Conservation (phyloP, 2,888 invertebrate genomes). For the Elegia similella region DNA sequence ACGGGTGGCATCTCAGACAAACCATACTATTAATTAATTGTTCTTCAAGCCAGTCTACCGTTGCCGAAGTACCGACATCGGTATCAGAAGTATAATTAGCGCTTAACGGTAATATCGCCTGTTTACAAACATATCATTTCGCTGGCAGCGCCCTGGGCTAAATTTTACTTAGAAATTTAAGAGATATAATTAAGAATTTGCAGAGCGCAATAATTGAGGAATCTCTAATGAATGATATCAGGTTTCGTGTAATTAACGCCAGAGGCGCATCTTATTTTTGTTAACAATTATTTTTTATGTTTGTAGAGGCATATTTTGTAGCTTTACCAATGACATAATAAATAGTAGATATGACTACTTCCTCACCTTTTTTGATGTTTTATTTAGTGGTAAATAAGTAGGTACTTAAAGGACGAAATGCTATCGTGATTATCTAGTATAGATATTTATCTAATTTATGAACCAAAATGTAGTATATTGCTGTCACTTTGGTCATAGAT, state of each 20-base stretch:
- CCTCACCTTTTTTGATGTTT: too few species aligned
- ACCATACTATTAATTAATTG: background rate
- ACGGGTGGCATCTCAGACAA: background rate
- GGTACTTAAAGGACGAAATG: too few species aligned
- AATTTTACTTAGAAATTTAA: conserved; percentile 80
- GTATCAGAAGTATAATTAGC: conserved; percentile 64
- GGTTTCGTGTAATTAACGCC: conserved; percentile 78
- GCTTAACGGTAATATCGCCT: conserved; percentile 68
- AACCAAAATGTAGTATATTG: too few species aligned
- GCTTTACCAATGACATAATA: background rate
- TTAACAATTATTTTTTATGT: conserved; percentile 49
- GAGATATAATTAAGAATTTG: conserved; percentile 81
- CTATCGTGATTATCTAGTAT: too few species aligned
- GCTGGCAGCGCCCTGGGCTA: conserved; percentile 70
- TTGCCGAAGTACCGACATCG: conserved; percentile 29
- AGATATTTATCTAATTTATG: too few species aligned
- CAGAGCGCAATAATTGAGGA: conserved; percentile 77
- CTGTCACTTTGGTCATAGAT: too few species aligned
- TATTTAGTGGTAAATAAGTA: too few species aligned
- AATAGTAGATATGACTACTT: background rate
- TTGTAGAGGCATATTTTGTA: conserved; percentile 2
- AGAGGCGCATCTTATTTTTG: conserved; percentile 66
- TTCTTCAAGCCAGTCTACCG: background rate
- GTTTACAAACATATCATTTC: conserved; percentile 81
- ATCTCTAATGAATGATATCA: conserved; percentile 79